Evolutionary conservation across 2,888 invertebrate species (phyloP).

Genomic region (Xylocampa areola): DNA sequence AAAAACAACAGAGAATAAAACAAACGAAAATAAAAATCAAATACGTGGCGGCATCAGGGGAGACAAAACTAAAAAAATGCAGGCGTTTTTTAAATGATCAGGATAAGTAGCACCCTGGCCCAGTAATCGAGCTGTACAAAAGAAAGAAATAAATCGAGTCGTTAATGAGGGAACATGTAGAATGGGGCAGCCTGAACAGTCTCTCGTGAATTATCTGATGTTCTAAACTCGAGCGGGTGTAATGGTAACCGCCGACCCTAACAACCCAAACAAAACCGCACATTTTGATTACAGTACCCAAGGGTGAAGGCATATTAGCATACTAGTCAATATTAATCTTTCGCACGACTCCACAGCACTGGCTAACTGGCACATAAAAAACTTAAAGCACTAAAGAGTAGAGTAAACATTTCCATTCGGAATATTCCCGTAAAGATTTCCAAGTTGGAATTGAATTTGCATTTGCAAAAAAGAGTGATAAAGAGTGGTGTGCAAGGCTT

Average conservation of each 20-base stretch:
- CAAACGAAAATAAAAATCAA: slow-evolving; percentile 74
- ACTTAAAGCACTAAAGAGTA: slow-evolving; percentile 64
- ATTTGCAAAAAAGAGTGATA: no score
- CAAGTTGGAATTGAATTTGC: slow-evolving; percentile 75
- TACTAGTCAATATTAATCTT: slow-evolving; percentile 69
- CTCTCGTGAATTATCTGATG: slow-evolving; percentile 71
- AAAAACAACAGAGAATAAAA: slow-evolving; percentile 72
- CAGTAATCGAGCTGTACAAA: slow-evolving; percentile 63
- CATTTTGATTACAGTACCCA: slow-evolving; percentile 54
- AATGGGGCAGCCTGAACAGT: slow-evolving; percentile 53
- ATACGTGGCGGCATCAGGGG: slow-evolving; percentile 61
- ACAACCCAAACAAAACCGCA: slow-evolving; percentile 66
- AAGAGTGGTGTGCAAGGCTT: slow-evolving; percentile 60
- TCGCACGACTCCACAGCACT: slow-evolving; percentile 58
- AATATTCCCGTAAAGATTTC: slow-evolving; percentile 75
- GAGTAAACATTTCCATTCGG: slow-evolving; percentile 74
- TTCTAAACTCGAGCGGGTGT: slow-evolving; percentile 51
- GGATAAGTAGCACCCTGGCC: slow-evolving; percentile 63
- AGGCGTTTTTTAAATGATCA: slow-evolving; percentile 64
- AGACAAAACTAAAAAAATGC: slow-evolving; percentile 59
- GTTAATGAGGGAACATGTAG: slow-evolving; percentile 74
- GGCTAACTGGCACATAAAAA: slow-evolving; percentile 63
- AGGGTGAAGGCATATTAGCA: slow-evolving; percentile 58
- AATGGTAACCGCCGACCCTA: slow-evolving; percentile 63
- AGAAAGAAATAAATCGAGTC: slow-evolving; percentile 60